Percentiles rank a stretch among this genome's conserved stretches.
Evolutionary conservation across 2,888 invertebrate genomes (phyloP).

Genomic region (Colletes collaris): DNA sequence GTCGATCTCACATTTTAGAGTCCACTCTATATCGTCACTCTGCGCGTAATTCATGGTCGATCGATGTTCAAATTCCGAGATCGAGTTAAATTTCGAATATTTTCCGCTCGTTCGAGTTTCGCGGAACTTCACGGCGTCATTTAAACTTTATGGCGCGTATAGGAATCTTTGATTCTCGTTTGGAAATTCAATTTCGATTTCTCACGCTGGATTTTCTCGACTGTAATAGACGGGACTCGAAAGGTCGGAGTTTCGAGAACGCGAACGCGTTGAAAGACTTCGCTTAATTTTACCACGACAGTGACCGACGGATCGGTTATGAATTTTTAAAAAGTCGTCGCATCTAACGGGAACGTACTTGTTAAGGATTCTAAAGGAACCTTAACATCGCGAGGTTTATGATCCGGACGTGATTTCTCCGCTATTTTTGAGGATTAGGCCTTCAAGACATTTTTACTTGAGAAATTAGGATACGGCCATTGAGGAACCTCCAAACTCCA

Average conservation of each 20-base stretch:
- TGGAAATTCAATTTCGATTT: not conserved
- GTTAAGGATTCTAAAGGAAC: too few species aligned
- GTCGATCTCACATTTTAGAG: too few species aligned
- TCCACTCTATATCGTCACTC: too few species aligned
- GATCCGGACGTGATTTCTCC: too few species aligned
- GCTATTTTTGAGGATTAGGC: too few species aligned
- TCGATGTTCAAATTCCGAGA: not conserved
- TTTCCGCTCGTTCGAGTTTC: not conserved
- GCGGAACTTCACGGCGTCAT: not conserved
- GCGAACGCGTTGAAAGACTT: not conserved
- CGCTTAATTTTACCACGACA: not conserved
- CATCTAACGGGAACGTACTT: not conserved
- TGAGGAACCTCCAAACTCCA: too few species aligned
- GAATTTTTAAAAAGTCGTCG: too few species aligned
- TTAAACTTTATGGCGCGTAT: not conserved
- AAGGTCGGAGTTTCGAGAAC: not conserved
- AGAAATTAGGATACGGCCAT: too few species aligned
- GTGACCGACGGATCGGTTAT: too few species aligned
- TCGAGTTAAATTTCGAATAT: not conserved
- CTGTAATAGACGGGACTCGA: not conserved
- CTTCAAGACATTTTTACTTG: too few species aligned
- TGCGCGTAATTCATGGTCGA: not conserved
- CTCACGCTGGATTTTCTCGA: slow-evolving; percentile 9
- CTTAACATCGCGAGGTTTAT: too few species aligned
- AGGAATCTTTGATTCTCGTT: slow-evolving; percentile 1